These are phyloP conservation scores for Heterodera schachtii DNA, from an alignment of 1,140 invertebrate genomes.

Conservation along the genomic window DNA sequence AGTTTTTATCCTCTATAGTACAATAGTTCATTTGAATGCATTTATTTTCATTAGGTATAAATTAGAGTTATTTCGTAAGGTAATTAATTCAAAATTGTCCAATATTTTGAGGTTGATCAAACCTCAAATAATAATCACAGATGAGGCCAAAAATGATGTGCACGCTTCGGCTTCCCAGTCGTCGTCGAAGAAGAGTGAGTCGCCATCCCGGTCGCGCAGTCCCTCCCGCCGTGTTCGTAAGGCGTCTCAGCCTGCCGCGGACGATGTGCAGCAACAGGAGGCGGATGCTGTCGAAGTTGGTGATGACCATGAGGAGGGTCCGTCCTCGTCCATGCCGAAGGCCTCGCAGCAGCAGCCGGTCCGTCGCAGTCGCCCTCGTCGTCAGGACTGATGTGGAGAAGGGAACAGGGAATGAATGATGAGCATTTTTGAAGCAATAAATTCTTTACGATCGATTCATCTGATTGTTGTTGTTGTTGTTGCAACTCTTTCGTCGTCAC, in stretches of 20 bases:
- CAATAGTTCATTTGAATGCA: no score
- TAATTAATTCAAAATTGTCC: no score
- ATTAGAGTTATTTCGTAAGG: no score
- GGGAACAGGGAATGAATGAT: no score
- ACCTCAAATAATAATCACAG: background rate
- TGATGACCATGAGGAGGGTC: background rate
- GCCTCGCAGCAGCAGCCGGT: background rate
- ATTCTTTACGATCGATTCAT: no score
- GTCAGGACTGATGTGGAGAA: conserved; percentile 3
- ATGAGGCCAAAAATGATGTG: background rate
- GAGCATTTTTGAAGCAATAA: no score
- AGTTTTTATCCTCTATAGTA: no score
- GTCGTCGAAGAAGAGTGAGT: background rate
- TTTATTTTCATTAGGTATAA: no score
- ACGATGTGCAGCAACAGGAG: background rate
- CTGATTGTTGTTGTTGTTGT: background rate
- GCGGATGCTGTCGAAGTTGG: no score
- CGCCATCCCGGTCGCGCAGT: background rate
- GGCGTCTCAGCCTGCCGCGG: background rate
- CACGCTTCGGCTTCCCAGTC: no score
- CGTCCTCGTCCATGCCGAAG: background rate
- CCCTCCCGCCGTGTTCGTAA: background rate
- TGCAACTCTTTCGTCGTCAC: background rate
- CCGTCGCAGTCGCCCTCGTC: conserved; percentile 12
- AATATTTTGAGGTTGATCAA: background rate